Conservation (phyloP, 2,797 vertebrate species). For the Coracias cyanogaster region DNA sequence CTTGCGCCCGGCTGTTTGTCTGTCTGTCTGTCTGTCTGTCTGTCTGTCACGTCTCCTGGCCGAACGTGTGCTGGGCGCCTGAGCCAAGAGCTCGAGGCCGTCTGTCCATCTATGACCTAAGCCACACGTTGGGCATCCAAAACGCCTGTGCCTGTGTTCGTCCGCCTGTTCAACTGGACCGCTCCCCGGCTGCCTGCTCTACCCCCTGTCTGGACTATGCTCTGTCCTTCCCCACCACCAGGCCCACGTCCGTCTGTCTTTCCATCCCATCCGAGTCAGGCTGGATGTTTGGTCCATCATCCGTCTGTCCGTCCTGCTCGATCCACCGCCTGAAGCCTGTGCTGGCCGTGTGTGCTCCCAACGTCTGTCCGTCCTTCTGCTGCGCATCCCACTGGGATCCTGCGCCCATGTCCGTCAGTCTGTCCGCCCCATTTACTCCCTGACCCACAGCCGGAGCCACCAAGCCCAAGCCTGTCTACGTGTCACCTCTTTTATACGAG, state of each 20-base stretch:
- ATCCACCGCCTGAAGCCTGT: constrained; percentile 7
- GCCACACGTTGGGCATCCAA: too few species aligned
- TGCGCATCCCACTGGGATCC: background rate
- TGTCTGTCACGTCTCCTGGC: background rate
- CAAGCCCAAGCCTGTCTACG: background rate
- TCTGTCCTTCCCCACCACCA: background rate
- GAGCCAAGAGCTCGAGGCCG: background rate
- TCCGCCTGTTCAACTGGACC: background rate
- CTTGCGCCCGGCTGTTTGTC: background rate
- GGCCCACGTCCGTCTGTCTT: background rate
- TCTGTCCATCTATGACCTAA: too few species aligned
- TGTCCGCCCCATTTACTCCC: fast-evolving
- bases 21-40: background rate
- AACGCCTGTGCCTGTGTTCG: too few species aligned
- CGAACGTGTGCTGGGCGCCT: too few species aligned
- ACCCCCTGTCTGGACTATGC: background rate
- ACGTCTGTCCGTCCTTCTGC: background rate
- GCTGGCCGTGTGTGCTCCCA: background rate
- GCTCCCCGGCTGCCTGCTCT: background rate
- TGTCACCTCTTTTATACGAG: background rate
- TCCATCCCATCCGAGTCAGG: constrained; percentile 50
- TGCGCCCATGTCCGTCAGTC: background rate
- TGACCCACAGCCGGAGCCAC: background rate
- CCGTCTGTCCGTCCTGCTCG: constrained; percentile 1
- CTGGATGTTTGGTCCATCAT: constrained; percentile 46